Base-by-base conservation (phyloP, 2,797 vertebrate genomes). In the Oryzias dopingdopingensis region DNA sequence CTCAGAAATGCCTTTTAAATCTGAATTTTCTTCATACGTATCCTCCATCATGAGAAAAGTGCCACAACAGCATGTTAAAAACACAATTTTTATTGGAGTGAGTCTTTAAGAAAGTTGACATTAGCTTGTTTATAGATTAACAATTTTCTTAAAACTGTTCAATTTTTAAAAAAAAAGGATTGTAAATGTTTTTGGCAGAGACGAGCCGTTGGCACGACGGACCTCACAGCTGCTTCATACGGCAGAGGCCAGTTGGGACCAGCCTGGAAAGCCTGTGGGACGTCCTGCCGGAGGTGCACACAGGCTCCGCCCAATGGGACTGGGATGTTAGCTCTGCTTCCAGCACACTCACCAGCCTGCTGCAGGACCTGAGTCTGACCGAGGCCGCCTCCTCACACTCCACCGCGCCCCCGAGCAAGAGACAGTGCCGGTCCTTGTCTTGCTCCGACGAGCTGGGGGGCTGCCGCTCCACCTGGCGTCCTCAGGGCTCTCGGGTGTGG, bases 381-480 rank as follows among this genome's bases (percentile, higher is more conserved):
- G 90, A 91, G 60, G 70, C 85, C 0, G 72, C 84, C 0, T 55
- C 87, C 47, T 86, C 91, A 42, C 88, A 91, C 75, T 72, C 84
- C 32, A 80, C 92, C 0, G 95, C 95, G 0, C 96, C 96, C 2
- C 96, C 96, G 65, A 96, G 94, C 90, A 98, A 98, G 79, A 94
- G 95, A 14, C 96, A 96, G 86, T 98, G 96, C 83, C 92, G 96
- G 62, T 97, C 96, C 0, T 90, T 95, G 55, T 98, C 96, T 6
- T 96, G 96, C 76, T 98, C 95, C 0, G 96, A 96, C 0, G 96
- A 96, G 67, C 90, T 94, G 55, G 87, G 78, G 0, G 61, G 85
- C 18, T 93, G 94, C 26, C 93, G 94, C 4, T 88, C 93, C 1
- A 80, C 91, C 0, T 98, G 96, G 96, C 88, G 94, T 1, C 96